Base-by-base conservation (phyloP, 2,113 vertebrate genomes). In the Oncorhynchus clarkii region DNA sequence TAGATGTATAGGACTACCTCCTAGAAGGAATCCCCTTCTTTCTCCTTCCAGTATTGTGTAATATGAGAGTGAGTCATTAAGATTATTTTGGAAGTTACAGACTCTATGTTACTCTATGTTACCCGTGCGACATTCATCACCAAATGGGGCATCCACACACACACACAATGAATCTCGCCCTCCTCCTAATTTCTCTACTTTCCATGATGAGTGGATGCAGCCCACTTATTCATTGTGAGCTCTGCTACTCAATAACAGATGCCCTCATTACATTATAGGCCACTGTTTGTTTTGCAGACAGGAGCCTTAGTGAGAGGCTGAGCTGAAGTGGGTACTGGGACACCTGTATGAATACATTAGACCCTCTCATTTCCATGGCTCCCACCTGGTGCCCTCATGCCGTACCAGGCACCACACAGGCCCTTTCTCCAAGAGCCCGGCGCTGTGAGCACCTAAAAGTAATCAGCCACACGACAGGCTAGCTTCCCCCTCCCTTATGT, bases 31-130 rank as follows among this genome's bases (percentile, higher is more conserved):
- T 7, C 24, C 2, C 29, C 27, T 29, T 29, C 4, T 16, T 11
- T 67, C 65, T 22, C 39, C 39, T 2, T 65, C 11, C 13, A 26
- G 22, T 24, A 68, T n/a, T 71, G 68, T 72, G 72, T 20, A 82
- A 82, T 77, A 74, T 26, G 26, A 76, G 74, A 64, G 79, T 79
- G 62, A 77, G 84, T 89, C 84, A 84, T 87, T 88, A 89, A 72
- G 73, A 75, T 70, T 34, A 70, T 82, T 77, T 71, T 77, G 78
- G 62, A 70, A 78, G 70, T 80, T 26, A 70, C 77, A 86, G 69
- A 82, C 82, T 64, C 64, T 69, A 75, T 77, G 26, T 29, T 67
- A 83, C 82, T 64, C 64, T 69, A 75, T 77, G 26, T 29, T 67
- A 29, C 77, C 78, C 77, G 66, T 20, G 73, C 78, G 81, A 79